Base-by-base conservation (phyloP, 1,140 invertebrate genomes). In the Drosophila nebulosa region DNA sequence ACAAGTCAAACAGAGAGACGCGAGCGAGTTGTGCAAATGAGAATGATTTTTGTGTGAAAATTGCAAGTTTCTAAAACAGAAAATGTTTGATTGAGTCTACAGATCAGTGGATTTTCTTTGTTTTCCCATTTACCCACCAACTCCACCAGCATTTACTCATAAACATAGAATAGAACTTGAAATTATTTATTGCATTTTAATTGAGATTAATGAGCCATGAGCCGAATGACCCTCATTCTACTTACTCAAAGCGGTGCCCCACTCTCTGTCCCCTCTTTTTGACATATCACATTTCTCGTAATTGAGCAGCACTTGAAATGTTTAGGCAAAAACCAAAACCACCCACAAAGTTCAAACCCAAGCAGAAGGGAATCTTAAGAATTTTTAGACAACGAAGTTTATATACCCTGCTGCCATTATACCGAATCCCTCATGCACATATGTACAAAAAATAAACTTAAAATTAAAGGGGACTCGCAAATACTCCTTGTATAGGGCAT, bases 171-270 rank as follows among this genome's bases (percentile, higher is more conserved):
- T 32, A 51, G 21, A 26, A 56, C 21, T 42, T 42, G 57, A 39
- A 63, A 62, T 77, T 74, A 81, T 78, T 78, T 78, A 83, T 75
- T 72, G 66, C 35, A 46, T 71, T 71, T 85, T 86, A 69, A 86
- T 86, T 88, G 78, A 86, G 71, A 86, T 86, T 83, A 86, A 86
- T 88, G 83, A 63, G 67, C 66, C 78, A 83, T 64, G n/a, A n/a
- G n/a, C 83, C 75, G 71, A 81, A 70, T 58, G 35, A 72, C 63
- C 69, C 52, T 32, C 35, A 52, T 16, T 16, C 14, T 18, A 35
- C n/a, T 22, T 26, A 35, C 51, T 32, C 27, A 51, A 39, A 74
- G 36, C 30, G 27, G 36, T 16, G 30, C 30, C 10, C 53, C 53
- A 27, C 32, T 9, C 32, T 6, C 26, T 12, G 10, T 16, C 10